Evolutionary conservation across 2,113 vertebrate species (phyloP).

Genomic region (Apaloderma vittatum): DNA sequence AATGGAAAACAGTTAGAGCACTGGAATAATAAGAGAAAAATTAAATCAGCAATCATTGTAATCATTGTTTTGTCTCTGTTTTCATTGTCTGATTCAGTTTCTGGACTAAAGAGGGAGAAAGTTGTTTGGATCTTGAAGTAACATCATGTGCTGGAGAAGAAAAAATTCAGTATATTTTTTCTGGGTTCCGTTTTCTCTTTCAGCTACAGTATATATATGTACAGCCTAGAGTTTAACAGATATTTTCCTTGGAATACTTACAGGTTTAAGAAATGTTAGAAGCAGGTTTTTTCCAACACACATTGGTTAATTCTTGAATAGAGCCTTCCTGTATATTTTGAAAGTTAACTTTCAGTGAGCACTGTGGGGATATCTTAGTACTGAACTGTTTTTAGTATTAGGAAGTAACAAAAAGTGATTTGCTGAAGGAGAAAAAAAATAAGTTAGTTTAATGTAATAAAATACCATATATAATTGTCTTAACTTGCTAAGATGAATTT

Average conservation of each 20-base stretch:
- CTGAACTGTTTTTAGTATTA: not conserved
- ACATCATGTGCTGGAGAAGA: not conserved
- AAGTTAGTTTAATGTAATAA: not conserved
- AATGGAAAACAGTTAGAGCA: not conserved
- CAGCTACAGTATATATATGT: not conserved
- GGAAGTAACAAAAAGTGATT: not conserved
- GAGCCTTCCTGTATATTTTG: not conserved
- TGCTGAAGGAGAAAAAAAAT: not conserved
- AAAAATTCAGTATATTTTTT: not conserved
- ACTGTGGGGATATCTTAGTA: not conserved
- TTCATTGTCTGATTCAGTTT: not conserved
- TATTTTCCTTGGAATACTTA: slow-evolving; percentile 16
- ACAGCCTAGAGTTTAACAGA: not conserved
- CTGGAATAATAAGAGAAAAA: not conserved
- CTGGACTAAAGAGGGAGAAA: not conserved
- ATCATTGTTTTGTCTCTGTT: not conserved
- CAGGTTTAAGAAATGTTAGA: not conserved
- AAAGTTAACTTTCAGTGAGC: not conserved
- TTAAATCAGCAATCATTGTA: not conserved
- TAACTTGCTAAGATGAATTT: not conserved
- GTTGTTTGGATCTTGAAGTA: not conserved
- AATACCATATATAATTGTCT: not conserved
- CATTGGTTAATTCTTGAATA: not conserved
- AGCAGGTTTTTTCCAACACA: slow-evolving; percentile 1
- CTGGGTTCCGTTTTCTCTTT: not conserved